Evolutionary conservation across 2,797 vertebrate genomes (phyloP).

Genomic region (Vespertilio murinus): DNA sequence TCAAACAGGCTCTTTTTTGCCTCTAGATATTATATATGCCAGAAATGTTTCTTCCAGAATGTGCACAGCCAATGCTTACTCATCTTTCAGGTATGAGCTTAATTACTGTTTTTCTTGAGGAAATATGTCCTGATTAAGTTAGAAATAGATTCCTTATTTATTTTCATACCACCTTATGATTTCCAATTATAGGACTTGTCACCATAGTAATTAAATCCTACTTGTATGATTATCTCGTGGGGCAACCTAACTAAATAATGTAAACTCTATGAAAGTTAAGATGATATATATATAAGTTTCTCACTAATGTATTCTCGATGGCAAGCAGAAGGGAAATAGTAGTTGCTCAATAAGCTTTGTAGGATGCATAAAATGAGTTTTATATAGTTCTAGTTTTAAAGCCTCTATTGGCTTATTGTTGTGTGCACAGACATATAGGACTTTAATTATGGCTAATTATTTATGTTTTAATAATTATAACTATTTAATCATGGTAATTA

Average conservation of each 20-base stretch:
- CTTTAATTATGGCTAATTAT: slow-evolving; percentile 14
- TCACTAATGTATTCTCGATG: not conserved
- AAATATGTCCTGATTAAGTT: slow-evolving; percentile 41
- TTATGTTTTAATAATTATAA: slow-evolving; percentile 18
- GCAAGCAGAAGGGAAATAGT: not conserved
- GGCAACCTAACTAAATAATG: not conserved
- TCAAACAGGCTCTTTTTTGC: slow-evolving; percentile 5
- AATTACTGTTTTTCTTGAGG: slow-evolving; percentile 58
- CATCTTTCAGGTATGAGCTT: slow-evolving; percentile 58
- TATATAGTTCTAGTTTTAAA: not conserved
- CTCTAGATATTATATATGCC: not conserved
- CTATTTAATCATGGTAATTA: slow-evolving; percentile 24
- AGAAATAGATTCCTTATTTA: slow-evolving; percentile 33
- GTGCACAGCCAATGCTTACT: not conserved
- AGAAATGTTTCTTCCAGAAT: not conserved
- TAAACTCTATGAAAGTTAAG: slow-evolving; percentile 7
- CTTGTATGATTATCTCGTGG: slow-evolving; percentile 22
- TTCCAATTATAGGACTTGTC: slow-evolving; percentile 40
- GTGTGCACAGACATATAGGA: not conserved
- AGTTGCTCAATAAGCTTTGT: not conserved
- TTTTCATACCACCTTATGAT: slow-evolving; percentile 23
- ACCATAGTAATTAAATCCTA: slow-evolving; percentile 49
- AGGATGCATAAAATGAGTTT: not conserved
- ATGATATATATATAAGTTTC: not conserved
- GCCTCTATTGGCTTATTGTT: not conserved